Base-by-base conservation (phyloP, 2,888 invertebrate species). In the Mesodorylaimus sp. region DNA sequence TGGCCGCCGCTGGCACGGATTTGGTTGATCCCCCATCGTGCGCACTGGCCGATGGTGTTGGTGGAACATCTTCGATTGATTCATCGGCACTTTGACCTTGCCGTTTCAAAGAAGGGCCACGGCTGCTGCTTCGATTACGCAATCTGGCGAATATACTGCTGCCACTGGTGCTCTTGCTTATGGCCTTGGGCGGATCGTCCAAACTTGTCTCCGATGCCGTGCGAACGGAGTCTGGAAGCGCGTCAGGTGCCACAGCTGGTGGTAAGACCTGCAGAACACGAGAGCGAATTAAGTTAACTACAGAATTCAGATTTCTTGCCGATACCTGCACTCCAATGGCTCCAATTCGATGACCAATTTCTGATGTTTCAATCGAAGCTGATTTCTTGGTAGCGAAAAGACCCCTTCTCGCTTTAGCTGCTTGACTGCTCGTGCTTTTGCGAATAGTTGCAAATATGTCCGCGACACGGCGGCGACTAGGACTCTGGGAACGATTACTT, bases 361-460 rank as follows among this genome's bases (percentile, higher is more conserved):
- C 56, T 16, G 49, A 44, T 21, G 41, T 44, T 41, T 63, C 63
- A 27, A 63, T 45, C 7, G 32, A 29, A 5, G 5, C 7, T 16
- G 48, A 45, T 44, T 47, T 47, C 16, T 16, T 7, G 16, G 7
- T 16, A 16, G 13, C 21, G 7, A 21, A 10, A 7, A 21, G 10
- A 16, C 7, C 7, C 10, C 41, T n/a, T 21, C 21, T 13, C 27
- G 24, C 27, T 43, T 43, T 43, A 7, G n/a, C n/a, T 23, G n/a
- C 21, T 39, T 39, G n/a, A 13, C 41, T 10, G 7, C n/a, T 19
- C 10, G 44, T 26, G 7, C 26, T 43, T 24, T 26, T 24, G 10
- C 44, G 25, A 25, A 43, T 10, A 7, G 44, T 43, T 7, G 44
- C 44, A 27, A 43, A 43, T 10, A 43, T 24, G 24, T 43, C 27